These are phyloP conservation scores for Parauchenoglanis punctatus DNA, from an alignment of 2,797 vertebrate species.

Conservation along the genomic window DNA sequence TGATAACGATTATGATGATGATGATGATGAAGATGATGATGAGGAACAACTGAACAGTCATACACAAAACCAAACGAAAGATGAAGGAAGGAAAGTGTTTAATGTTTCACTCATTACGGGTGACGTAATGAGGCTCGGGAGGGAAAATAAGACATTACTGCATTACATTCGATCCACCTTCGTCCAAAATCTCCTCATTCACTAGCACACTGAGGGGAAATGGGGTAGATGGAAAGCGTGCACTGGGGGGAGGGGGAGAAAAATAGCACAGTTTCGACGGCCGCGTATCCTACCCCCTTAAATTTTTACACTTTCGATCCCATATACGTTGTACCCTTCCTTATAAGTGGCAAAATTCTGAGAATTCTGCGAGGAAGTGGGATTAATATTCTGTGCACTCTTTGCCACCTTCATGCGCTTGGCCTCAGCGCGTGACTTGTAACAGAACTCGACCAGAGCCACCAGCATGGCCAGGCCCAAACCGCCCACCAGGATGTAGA, in stretches of 20 bases:
- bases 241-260: slow-evolving; percentile 76
- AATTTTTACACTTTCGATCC: slow-evolving; percentile 99
- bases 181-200: slow-evolving; percentile 87
- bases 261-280: slow-evolving; percentile 70
- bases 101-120: slow-evolving; percentile 33
- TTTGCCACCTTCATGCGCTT: slow-evolving; percentile 99
- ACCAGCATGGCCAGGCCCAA: slow-evolving; percentile 99
- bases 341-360: slow-evolving; percentile 99
- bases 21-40: slow-evolving; percentile 36
- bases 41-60: slow-evolving; percentile 73
- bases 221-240: slow-evolving; percentile 83
- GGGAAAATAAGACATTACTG: slow-evolving; percentile 68
- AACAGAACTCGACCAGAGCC: slow-evolving; percentile 99
- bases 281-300: slow-evolving; percentile 98
- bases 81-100: slow-evolving; percentile 29
- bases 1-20: slow-evolving; percentile 1
- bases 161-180: slow-evolving; percentile 82
- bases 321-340: slow-evolving; percentile 99
- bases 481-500: slow-evolving; percentile 99
- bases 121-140: slow-evolving; percentile 35
- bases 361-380: slow-evolving; percentile 99
- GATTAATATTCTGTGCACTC: slow-evolving; percentile 99
- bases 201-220: slow-evolving; percentile 80
- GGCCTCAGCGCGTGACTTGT: slow-evolving; percentile 99
- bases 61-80: slow-evolving; percentile 73